Evolutionary conservation across 2,888 invertebrate genomes (phyloP).

Genomic region (Papilio gigon): DNA sequence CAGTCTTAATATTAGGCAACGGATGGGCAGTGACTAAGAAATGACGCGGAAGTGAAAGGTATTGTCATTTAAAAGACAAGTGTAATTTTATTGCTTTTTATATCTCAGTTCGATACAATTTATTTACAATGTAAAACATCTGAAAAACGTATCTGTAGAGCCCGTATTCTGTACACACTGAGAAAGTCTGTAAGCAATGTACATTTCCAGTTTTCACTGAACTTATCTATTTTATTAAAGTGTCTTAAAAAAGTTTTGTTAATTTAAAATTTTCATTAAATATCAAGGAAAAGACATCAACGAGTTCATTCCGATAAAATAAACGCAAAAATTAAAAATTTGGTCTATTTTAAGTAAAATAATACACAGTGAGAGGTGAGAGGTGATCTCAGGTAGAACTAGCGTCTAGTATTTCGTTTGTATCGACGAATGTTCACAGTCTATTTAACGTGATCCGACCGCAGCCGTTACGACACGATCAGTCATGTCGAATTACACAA

Average conservation of each 20-base stretch:
- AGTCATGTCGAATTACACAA: constrained; percentile 47
- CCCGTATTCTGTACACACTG: too few species aligned
- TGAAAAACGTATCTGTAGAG: too few species aligned
- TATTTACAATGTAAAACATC: too few species aligned
- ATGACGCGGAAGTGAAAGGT: constrained; percentile 13
- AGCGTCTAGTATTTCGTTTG: constrained; percentile 8
- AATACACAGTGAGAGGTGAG: constrained; percentile 4
- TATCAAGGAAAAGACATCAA: constrained; percentile 20
- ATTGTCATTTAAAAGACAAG: constrained; percentile 9
- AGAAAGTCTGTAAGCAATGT: too few species aligned
- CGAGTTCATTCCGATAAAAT: neutral
- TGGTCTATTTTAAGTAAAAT: neutral
- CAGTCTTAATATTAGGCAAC: constrained; percentile 2
- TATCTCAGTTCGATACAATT: too few species aligned
- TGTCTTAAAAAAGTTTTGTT: neutral
- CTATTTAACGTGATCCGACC: constrained; percentile 42
- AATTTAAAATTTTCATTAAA: neutral
- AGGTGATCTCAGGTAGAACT: neutral
- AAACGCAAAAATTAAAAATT: neutral
- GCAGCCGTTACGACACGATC: constrained; percentile 44
- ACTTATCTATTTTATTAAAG: neutral
- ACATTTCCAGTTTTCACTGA: too few species aligned
- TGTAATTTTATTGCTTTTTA: neutral
- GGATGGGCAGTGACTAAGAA: constrained; percentile 8
- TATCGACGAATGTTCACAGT: constrained; percentile 32